Percentiles rank a stretch among this genome's conserved stretches.
These are phyloP conservation scores for Meandrina meandrites DNA, from an alignment of 92 coral and sea anemone species.

Conservation along the genomic window DNA sequence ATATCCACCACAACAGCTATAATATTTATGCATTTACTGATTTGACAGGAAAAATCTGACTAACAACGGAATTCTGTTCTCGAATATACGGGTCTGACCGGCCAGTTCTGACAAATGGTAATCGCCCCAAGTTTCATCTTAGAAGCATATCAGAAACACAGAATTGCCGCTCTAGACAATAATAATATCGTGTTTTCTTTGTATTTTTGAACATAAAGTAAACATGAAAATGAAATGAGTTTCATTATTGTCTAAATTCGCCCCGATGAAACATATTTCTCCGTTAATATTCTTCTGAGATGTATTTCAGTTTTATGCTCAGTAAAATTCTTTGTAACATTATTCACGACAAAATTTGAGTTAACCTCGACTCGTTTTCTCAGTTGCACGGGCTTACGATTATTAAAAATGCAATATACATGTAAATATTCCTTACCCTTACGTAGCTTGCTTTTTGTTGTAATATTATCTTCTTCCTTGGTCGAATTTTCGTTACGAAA, in stretches of 20 bases:
- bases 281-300: not conserved
- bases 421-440: not conserved
- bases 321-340: not conserved
- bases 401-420: not conserved
- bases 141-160: not conserved
- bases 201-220: not conserved
- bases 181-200: conserved; percentile 3
- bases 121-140: too few species aligned
- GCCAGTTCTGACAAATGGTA: too few species aligned
- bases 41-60: too few species aligned
- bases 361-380: not conserved
- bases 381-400: not conserved
- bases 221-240: conserved; percentile 4
- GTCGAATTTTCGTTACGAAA: not conserved
- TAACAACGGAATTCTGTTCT: too few species aligned
- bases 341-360: not conserved
- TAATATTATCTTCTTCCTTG: not conserved
- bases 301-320: not conserved
- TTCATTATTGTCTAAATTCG: not conserved
- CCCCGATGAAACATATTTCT: not conserved
- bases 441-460: not conserved
- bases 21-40: too few species aligned
- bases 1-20: too few species aligned
- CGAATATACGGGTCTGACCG: too few species aligned
- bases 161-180: conserved; percentile 6